These are phyloP conservation scores for Chesias legatella DNA, from an alignment of 2,888 invertebrate genomes.

Conservation along the genomic window DNA sequence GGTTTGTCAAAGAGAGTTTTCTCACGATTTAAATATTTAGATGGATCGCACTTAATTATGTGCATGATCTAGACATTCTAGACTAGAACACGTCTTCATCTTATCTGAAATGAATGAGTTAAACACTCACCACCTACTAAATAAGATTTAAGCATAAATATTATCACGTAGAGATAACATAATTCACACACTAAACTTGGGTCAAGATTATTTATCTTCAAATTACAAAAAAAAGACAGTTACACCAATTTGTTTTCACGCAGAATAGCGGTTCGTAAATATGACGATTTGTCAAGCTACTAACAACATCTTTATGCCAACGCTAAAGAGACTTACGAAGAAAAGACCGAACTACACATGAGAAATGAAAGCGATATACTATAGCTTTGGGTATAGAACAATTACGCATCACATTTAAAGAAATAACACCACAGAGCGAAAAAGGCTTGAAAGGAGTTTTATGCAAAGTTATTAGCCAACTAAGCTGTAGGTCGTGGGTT, in stretches of 20 bases:
- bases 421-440: background rate
- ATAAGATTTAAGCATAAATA: no score
- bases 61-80: no score
- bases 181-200: constrained; percentile 17
- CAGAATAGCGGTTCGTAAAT: constrained; percentile 40
- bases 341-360: constrained; percentile 10
- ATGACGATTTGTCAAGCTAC: constrained; percentile 45
- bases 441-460: no score
- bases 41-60: no score
- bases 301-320: constrained; percentile 47
- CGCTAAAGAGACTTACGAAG: constrained; percentile 32
- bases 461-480: no score
- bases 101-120: no score
- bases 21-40: no score
- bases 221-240: constrained; percentile 33
- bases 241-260: constrained; percentile 39
- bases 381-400: constrained; percentile 14
- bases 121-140: no score
- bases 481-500: no score
- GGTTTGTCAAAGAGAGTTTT: no score
- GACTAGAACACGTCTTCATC: no score
- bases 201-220: constrained; percentile 11
- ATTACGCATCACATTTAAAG: constrained; percentile 4
- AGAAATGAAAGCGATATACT: constrained; percentile 10
- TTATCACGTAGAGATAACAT: constrained; percentile 18